Evolutionary conservation across 1,140 invertebrate genomes (phyloP).

Genomic region (Leptinotarsa texana): DNA sequence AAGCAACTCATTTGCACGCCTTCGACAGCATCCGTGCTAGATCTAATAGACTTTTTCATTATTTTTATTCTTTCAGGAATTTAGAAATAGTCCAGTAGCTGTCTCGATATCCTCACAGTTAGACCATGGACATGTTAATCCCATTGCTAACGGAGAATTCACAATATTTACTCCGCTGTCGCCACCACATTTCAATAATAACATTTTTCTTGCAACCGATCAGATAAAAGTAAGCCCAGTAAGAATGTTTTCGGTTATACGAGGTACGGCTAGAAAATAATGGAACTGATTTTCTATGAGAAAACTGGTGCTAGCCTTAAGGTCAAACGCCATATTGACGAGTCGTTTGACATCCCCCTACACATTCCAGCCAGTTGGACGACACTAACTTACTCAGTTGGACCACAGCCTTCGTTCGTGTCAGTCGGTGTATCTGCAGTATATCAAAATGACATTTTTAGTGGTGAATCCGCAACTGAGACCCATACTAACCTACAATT

Average conservation of each 20-base stretch:
- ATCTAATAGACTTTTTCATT: conserved; percentile 4
- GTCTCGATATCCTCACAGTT: conserved; percentile 44
- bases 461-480: no score
- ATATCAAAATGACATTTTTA: no score
- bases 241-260: conserved; percentile 11
- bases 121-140: conserved; percentile 53
- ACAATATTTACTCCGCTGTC: conserved; percentile 54
- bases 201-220: conserved; percentile 47
- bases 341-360: no score
- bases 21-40: background rate
- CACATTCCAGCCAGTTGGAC: no score
- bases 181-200: conserved; percentile 48
- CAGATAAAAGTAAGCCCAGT: conserved; percentile 45
- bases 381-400: no score
- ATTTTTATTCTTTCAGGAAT: conserved; percentile 46
- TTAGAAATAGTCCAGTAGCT: conserved; percentile 50
- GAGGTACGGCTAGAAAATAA: conserved; percentile 4
- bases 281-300: background rate
- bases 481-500: no score
- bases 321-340: no score
- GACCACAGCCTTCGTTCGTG: no score
- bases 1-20: no score
- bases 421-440: no score
- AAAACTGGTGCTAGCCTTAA: no score
- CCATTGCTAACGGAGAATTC: conserved; percentile 53